These are phyloP conservation scores for Apis cerana DNA, from an alignment of 1,140 invertebrate species.

Conservation along the genomic window DNA sequence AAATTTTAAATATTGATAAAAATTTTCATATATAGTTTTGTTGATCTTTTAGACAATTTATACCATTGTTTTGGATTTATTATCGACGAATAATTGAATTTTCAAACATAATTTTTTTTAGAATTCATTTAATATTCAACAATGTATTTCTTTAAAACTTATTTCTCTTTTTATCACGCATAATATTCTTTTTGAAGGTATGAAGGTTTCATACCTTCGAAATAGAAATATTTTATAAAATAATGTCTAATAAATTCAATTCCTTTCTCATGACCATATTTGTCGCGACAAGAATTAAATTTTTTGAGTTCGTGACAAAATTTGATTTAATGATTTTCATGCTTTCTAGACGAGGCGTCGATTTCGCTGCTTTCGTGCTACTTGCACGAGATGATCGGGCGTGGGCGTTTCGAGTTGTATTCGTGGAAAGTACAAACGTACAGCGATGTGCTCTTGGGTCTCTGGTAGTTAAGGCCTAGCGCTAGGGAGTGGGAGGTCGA, in stretches of 20 bases:
- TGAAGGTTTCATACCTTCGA: neutral
- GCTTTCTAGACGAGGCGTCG: conserved; percentile 22
- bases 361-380: conserved; percentile 14
- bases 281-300: neutral
- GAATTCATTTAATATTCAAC: neutral
- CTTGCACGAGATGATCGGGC: conserved; percentile 36
- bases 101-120: neutral
- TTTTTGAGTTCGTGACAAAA: neutral
- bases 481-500: conserved; percentile 5
- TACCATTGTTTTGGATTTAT: neutral
- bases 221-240: neutral
- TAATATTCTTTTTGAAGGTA: neutral
- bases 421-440: conserved; percentile 50
- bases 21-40: neutral
- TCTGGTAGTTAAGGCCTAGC: conserved; percentile 14
- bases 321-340: conserved; percentile 21
- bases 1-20: no score
- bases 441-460: conserved; percentile 7
- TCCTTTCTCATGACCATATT: neutral
- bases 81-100: neutral
- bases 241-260: neutral
- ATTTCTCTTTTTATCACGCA: neutral
- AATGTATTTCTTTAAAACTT: neutral
- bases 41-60: neutral
- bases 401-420: conserved; percentile 45